These are phyloP conservation scores for Sparidentex hasta DNA, from an alignment of 2,797 vertebrate genomes.

Conservation along the genomic window DNA sequence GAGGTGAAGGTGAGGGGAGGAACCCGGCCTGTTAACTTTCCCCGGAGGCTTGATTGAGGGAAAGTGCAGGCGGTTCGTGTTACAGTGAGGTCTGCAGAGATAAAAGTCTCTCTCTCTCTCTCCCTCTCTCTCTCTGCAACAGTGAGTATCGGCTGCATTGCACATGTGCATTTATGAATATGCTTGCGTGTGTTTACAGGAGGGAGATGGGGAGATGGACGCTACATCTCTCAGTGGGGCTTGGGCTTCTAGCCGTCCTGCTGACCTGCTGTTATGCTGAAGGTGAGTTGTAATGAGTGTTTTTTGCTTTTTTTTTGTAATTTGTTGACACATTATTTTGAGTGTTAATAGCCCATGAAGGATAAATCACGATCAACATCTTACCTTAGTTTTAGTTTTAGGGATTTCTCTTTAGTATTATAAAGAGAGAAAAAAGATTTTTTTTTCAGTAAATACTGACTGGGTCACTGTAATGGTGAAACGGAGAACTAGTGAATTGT, in stretches of 20 bases:
- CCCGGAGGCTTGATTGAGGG: neutral
- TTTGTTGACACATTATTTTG: neutral
- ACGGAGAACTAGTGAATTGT: neutral
- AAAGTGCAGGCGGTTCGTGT: conserved; percentile 58
- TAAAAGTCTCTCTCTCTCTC: neutral
- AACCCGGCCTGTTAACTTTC: conserved; percentile 40
- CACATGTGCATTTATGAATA: neutral
- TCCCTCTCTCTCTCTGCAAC: conserved; percentile 2
- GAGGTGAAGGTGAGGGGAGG: conserved; percentile 18
- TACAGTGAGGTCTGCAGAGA: conserved; percentile 34
- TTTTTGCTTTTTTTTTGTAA: neutral
- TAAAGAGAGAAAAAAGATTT: no score
- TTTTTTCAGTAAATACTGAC: neutral
- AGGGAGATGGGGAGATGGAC: conserved; percentile 85
- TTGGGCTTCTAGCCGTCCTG: conserved; percentile 83
- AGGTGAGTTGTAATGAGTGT: conserved; percentile 82
- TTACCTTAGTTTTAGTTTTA: neutral
- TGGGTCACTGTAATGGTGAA: neutral
- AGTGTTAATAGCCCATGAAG: neutral
- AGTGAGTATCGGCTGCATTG: neutral
- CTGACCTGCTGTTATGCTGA: conserved; percentile 74
- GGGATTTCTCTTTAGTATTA: neutral
- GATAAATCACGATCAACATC: neutral
- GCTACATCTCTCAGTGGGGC: conserved; percentile 55
- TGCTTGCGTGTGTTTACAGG: conserved; percentile 70